Base-by-base conservation (phyloP, 2,113 vertebrate genomes). In the Brachypodius melanocephalos region DNA sequence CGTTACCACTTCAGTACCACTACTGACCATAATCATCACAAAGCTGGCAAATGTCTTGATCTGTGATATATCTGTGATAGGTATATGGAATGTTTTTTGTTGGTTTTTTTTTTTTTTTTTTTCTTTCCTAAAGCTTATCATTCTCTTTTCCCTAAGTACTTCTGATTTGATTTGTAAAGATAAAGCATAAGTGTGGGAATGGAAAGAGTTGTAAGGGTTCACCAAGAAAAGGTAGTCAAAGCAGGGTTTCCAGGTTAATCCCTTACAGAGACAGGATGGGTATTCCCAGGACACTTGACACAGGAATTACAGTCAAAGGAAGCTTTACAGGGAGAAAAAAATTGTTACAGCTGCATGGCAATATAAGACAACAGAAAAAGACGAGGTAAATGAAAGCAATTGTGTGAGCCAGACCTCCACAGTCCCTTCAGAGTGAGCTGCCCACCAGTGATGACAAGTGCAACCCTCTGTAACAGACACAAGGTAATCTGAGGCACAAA, bases 51-150 rank as follows among this genome's bases (percentile, higher is more conserved):
- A 63, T 34, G 4, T 7, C 36, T 54, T 78, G 15, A 26, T 71
- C 26, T 14, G 21, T 2, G 14, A n/a, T n/a, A n/a, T n/a, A n/a
- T n/a, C n/a, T n/a, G n/a, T n/a, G n/a, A n/a, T n/a, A n/a, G 26
- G 32, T 9, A 74, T 9, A 66, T 6, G 6, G 19, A 80, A 62
- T n/a, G 10, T 2, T 34, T 22, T 15, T 36, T 43, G 42, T 42
- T 22, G n/a, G 9, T 1, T n/a, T 19, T 16, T 36, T 43, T 14
- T 28, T 17, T 20, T 12, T 31, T 26, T 36, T 25, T 1, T 1
- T 24, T 34, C 18, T 0, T 0, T 1, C 34, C 6, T 36, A 8
- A 48, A 83, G 16, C 5, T 72, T 45, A 48, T 28, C 0, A 71
- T 61, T 66, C 8, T 59, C 10, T 72, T 87, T 89, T 21, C 2